Evolutionary conservation across 1,140 invertebrate species (phyloP), one percentile per base, ranked within the genome.

Genomic region (Bombyx mandarina): DNA sequence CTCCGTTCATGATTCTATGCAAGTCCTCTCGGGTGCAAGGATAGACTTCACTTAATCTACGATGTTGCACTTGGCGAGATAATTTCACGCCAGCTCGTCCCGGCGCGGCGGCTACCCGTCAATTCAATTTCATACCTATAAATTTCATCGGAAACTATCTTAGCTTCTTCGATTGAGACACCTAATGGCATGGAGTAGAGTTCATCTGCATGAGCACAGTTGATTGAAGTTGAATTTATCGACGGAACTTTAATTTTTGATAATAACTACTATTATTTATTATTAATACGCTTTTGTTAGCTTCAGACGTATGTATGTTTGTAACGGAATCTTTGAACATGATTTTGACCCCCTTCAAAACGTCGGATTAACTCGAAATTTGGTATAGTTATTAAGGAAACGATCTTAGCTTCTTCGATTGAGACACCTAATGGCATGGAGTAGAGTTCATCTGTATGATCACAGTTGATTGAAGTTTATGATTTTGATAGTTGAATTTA

Each of bases 111-210:
- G 51, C 49, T 46, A 60, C 64, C 65, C 67, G 74, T 74, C 76
- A 80, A 77, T 77, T 77, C 74, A 76, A 78, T 80, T 77, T 81
- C 73, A 81, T 78, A 81, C 73, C 73, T 75, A 67, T 71, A 76
- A 71, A 71, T 73, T 63, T 63, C 63, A 69, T 71, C 67, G 75
- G 63, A 69, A 76, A 65, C 60, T 61, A 59, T 58, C 55, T 62
- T 47, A 42, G 43, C n/a, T 18, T 42, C 18, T 56, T 56, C 45
- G 26, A 56, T 56, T 56, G 45, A 49, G 54, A 49, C 47, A 56
- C 46, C 49, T 56, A 48, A 35, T 9, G 18, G 44, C 50, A 51
- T 51, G 53, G 43, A 54, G 53, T 54, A 22, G 53, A 43, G 26
- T 54, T 45, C 53, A 46, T 45, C 53, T 54, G 53, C 53, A 46